These are phyloP conservation scores for Gallinago nigripennis DNA, from an alignment of 2,797 vertebrate species.

Conservation along the genomic window DNA sequence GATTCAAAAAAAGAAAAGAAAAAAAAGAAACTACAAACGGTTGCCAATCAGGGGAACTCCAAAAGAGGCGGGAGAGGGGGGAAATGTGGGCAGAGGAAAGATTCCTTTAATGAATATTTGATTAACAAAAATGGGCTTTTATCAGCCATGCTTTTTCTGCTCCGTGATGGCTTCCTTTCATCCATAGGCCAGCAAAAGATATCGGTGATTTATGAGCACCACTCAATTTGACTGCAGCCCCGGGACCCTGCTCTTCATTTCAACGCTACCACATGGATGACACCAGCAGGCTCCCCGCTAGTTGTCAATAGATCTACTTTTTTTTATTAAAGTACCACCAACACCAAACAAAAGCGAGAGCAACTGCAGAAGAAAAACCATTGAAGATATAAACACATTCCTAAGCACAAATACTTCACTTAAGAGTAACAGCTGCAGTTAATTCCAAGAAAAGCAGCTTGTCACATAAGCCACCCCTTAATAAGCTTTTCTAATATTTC, in stretches of 20 bases:
- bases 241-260: conserved; percentile 18
- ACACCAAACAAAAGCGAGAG: conserved; percentile 57
- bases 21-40: conserved; percentile 58
- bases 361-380: neutral
- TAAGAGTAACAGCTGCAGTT: conserved; percentile 28
- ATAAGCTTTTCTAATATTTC: conserved; percentile 2
- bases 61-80: neutral
- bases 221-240: conserved; percentile 53
- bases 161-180: conserved; percentile 86
- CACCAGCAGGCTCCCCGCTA: conserved; percentile 49
- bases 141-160: conserved; percentile 84
- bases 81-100: conserved; percentile 30
- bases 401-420: conserved; percentile 23
- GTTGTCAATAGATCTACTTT: neutral
- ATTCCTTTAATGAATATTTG: conserved; percentile 68
- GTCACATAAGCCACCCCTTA: conserved; percentile 7
- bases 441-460: conserved; percentile 43
- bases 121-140: conserved; percentile 74
- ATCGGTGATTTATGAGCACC: conserved; percentile 60
- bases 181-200: conserved; percentile 83
- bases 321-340: conserved; percentile 80
- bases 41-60: conserved; percentile 77
- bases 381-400: neutral
- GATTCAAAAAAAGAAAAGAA: conserved; percentile 54
- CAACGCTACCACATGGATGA: conserved; percentile 21